Conservation (phyloP, 2,888 invertebrate genomes). For the Sussaba pulchella region DNA sequence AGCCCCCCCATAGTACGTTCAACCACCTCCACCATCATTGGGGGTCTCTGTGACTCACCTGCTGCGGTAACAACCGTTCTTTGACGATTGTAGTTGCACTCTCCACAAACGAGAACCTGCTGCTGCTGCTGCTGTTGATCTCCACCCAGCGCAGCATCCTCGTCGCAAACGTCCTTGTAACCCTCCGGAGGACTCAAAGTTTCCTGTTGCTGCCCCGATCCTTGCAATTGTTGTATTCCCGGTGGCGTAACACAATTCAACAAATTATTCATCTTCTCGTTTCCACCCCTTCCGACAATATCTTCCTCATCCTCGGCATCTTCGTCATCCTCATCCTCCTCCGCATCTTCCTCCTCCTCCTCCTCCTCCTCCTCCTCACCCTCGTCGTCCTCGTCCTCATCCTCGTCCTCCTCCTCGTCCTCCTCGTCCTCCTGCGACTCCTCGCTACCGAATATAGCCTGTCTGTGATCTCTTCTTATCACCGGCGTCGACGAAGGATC, state of each 20-base stretch:
- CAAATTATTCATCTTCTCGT: slow-evolving; percentile 47
- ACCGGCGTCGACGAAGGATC: slow-evolving; percentile 36
- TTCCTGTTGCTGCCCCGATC: slow-evolving; percentile 86
- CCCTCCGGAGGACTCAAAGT: slow-evolving; percentile 96
- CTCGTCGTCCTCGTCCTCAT: slow-evolving; percentile 70
- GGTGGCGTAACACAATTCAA: slow-evolving; percentile 59
- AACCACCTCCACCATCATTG: too few relatives aligned
- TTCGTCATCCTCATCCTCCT: slow-evolving; percentile 58
- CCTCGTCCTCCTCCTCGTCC: slow-evolving; percentile 71
- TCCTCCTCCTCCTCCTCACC: slow-evolving; percentile 70
- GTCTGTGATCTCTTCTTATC: slow-evolving; percentile 54
- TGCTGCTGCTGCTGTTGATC: slow-evolving; percentile 71
- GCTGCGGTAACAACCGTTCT: slow-evolving; percentile 73
- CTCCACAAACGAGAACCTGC: slow-evolving; percentile 85
- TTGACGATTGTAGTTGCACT: slow-evolving; percentile 86
- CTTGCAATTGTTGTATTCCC: slow-evolving; percentile 73
- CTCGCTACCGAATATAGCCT: slow-evolving; percentile 61
- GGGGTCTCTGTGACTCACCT: slow-evolving; percentile 83
- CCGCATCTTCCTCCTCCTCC: slow-evolving; percentile 71
- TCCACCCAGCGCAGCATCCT: slow-evolving; percentile 86
- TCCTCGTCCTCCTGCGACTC: slow-evolving; percentile 72
- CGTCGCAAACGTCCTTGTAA: slow-evolving; percentile 93
- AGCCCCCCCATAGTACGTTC: background rate
- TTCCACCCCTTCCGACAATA: too few relatives aligned
- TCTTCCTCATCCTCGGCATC: too few relatives aligned